Percentiles rank a stretch among this genome's conserved stretches.
phyloP scores from a whole-genome alignment of 2,888 invertebrate genomes.

The Uropetala carovei region DNA sequence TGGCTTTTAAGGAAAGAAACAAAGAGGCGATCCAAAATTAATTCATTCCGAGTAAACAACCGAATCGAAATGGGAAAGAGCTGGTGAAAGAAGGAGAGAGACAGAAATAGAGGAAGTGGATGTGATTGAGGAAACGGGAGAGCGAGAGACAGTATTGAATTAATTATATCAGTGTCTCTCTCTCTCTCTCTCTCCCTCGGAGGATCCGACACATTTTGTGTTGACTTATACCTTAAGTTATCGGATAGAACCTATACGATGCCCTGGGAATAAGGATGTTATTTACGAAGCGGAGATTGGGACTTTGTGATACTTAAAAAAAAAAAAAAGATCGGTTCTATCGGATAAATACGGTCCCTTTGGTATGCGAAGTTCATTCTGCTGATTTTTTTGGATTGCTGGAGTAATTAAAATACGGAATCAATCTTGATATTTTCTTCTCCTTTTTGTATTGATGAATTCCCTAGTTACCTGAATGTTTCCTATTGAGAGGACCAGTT shows the following conservation, averaged over 20 bases:
- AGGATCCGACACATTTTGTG: conserved; percentile 1
- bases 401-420: too few relatives aligned
- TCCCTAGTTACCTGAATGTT: too few relatives aligned
- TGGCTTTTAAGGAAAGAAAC: conserved; percentile 29
- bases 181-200: neutral
- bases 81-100: neutral
- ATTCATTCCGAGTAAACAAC: conserved; percentile 56
- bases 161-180: conserved; percentile 46
- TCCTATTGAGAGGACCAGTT: too few relatives aligned
- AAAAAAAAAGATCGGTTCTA: too few relatives aligned
- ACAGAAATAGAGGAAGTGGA: neutral
- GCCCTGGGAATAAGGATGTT: neutral
- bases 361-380: too few relatives aligned
- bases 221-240: conserved; percentile 3
- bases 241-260: neutral
- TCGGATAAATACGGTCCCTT: too few relatives aligned
- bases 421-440: too few relatives aligned
- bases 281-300: neutral
- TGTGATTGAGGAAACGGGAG: neutral
- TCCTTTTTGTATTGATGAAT: too few relatives aligned
- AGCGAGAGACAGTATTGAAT: conserved; percentile 39
- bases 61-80: conserved; percentile 21
- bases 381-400: too few relatives aligned
- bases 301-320: too few relatives aligned
- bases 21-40: conserved; percentile 49